Conservation (phyloP, 92 coral and sea anemone species). For the Parazoanthus darwini region DNA sequence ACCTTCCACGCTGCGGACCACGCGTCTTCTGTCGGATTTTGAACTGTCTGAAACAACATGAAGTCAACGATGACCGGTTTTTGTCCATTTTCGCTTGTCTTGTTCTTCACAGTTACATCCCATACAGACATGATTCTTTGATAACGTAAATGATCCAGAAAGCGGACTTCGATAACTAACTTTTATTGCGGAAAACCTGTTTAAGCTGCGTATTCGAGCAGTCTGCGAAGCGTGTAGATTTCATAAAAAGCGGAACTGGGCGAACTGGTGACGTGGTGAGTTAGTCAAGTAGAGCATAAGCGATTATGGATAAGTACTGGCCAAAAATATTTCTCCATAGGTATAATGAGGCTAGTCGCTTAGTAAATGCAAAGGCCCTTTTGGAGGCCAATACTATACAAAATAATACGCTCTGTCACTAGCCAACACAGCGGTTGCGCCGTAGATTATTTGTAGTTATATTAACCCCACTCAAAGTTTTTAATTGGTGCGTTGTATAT, state of each 20-base stretch:
- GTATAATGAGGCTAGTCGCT: no score
- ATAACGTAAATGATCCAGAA: not conserved
- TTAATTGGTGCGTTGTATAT: no score
- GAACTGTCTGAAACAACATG: conserved; percentile 14
- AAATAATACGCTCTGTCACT: no score
- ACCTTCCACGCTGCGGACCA: conserved; percentile 22
- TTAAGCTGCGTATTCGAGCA: not conserved
- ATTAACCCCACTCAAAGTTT: no score
- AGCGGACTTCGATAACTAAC: not conserved
- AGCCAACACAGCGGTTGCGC: no score
- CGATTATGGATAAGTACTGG: no score
- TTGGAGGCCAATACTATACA: no score
- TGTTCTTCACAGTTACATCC: conserved; percentile 14
- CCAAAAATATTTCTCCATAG: no score
- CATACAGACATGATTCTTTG: not conserved
- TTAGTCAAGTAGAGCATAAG: no score
- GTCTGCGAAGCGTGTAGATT: no score
- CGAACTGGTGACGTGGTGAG: not conserved
- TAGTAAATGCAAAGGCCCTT: no score
- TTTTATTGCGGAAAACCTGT: not conserved
- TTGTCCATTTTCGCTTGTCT: not conserved
- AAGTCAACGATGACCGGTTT: conserved; percentile 5
- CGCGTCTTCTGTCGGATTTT: not conserved
- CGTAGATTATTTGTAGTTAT: no score
- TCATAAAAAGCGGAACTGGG: not conserved